Evolutionary conservation across 2,797 vertebrate genomes (phyloP).

Genomic region (Anguilla marmorata): DNA sequence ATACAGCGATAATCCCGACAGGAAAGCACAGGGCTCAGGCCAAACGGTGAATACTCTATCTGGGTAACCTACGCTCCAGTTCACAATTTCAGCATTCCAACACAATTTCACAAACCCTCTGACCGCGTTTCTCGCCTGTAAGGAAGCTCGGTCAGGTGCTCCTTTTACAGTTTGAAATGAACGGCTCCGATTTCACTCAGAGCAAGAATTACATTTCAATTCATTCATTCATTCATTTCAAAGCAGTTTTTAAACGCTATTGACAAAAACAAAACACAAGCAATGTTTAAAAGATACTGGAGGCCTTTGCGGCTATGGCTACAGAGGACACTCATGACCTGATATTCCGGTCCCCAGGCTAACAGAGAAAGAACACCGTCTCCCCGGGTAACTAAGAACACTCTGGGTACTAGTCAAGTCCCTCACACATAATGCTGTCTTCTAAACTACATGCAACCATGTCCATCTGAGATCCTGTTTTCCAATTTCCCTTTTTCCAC

Average conservation of each 20-base stretch:
- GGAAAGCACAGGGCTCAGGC: background rate
- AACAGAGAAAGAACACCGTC: background rate
- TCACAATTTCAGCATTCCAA: background rate
- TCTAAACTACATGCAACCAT: background rate
- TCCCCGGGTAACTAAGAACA: background rate
- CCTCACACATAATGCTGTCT: background rate
- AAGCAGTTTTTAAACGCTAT: background rate
- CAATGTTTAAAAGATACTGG: background rate
- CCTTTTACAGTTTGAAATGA: background rate
- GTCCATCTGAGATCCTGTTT: background rate
- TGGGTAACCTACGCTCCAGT: background rate
- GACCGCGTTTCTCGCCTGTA: background rate
- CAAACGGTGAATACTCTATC: background rate
- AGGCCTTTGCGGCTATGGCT: background rate
- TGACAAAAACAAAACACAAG: background rate
- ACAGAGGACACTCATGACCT: background rate
- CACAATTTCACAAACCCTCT: constrained; percentile 2
- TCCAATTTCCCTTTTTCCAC: too few relatives aligned
- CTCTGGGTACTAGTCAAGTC: background rate
- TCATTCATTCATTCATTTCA: background rate
- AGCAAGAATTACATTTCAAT: background rate
- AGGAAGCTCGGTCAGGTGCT: background rate
- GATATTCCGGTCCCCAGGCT: background rate
- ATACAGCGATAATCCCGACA: background rate
- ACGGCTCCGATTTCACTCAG: background rate